phyloP scores from a whole-genome alignment of 2,113 vertebrate genomes.

The Crotalus tigris region DNA sequence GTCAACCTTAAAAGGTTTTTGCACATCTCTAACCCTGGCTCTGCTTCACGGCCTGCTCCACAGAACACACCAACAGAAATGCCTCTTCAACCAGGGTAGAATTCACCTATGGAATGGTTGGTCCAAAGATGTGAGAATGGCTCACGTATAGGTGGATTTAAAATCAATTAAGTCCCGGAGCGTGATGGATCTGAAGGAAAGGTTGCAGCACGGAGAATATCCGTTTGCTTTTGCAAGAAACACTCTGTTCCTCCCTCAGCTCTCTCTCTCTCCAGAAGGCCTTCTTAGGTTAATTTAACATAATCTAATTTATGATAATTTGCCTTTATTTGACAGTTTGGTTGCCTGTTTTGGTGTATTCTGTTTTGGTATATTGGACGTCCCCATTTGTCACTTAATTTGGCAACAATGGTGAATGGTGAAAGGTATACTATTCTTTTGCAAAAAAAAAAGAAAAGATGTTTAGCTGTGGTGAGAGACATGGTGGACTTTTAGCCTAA shows the following conservation, averaged over 20 bases:
- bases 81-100: neutral
- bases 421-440: neutral
- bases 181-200: neutral
- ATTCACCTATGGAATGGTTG: neutral
- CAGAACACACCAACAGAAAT: neutral
- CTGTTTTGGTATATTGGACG: neutral
- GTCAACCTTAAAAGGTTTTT: too few relatives aligned
- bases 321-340: neutral
- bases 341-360: neutral
- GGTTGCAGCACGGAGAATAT: neutral
- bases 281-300: neutral
- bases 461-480: neutral
- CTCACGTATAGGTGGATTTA: neutral
- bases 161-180: neutral
- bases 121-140: neutral
- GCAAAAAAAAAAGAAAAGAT: neutral
- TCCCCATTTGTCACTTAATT: neutral
- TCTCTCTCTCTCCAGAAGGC: neutral
- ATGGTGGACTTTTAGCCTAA: neutral
- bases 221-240: neutral
- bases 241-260: neutral
- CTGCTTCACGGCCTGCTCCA: too few relatives aligned
- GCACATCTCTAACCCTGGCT: neutral
- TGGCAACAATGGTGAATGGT: neutral
- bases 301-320: neutral